Base-by-base conservation (phyloP, 1,140 invertebrate species). In the Dysdera silvatica region DNA sequence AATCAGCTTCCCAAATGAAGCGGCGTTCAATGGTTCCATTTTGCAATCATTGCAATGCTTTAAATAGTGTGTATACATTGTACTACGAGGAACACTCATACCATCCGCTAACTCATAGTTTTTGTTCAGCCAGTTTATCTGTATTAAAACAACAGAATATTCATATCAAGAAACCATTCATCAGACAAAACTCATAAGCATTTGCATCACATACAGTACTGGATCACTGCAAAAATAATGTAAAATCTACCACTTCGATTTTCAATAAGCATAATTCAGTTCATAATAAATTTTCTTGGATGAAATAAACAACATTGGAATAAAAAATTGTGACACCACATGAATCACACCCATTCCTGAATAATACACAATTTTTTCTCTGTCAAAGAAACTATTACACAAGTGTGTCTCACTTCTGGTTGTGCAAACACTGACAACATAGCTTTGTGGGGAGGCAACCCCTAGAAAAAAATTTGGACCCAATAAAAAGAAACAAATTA, bases 51-150 rank as follows among this genome's bases (percentile, higher is more conserved):
- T 83, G 78, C 95, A 98, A 74, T 98, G 93, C 26, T 90, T 84
- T 68, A 96, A 81, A 77, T 99, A 99, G 79, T 98, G 95, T 73
- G 90, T 88, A 77, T 98, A 99, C 14, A 99, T 80, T 14, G 94
- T 98, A 26, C 91, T 95, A 33, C 96, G 84, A 12, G 95, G 95
- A 52, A 99, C 79, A 65, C 91, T 96, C 24, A 98, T 95, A 66
- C 95, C 95, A 76, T 98, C 95, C 6, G 93, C 91, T 28, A 90
- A 95, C 79, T 99, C 95, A 75, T 98, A 98, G 80, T 99, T 97
- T 73, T 96, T 90, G 68, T 95, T 80, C 65, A 99, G 79, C 95
- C 95, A 98, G 76, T 95, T 89, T 67, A 98, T 88, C 90, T 95
- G 72, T 18, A 65, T n/a, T n/a, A 54, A 49, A 26, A 51, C 41